Evolutionary conservation across 2,888 invertebrate genomes (phyloP), one percentile per base, ranked within the genome.

Genomic region (Cenopis cana): DNA sequence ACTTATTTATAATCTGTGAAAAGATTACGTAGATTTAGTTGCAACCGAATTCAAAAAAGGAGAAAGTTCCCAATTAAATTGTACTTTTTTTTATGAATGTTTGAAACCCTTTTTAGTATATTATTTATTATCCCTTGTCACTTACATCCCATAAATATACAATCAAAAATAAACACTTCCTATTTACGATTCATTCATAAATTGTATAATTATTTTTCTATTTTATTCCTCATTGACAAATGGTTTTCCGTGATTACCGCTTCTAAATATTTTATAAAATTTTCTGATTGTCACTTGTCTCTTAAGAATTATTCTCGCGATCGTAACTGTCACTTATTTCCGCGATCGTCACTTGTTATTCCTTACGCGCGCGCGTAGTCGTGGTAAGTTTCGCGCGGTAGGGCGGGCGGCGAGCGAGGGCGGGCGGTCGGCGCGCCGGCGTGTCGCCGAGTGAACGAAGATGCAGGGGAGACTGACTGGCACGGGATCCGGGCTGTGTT

Each of bases 381-480:
- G 59, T 11, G 33, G 50, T 20, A 62, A 62, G 18, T 59, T 64
- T 36, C 14, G 29, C 60, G 38, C 29, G 41, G 76, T 60, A 67
- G 77, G 78, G 77, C 69, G 69, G 61, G 68, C 56, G 65, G 69
- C 60, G 68, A 12, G 56, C 56, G 57, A 52, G 75, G 80, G 81
- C 81, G 79, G 78, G 78, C 79, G 76, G 77, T 64, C 69, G 20
- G 73, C 76, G 55, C 78, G 78, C 76, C 79, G 79, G 75, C 79
- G 74, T 71, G 74, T 50, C 68, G 76, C 82, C 78, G 76, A 83
- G 80, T 84, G 81, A 68, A 38, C 57, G 52, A 29, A 61, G 71
- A 24, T 33, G 59, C 14, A n/a, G 41, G 59, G 38, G 12, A 11
- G 46, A 46, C 12, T 46, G 46, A 46, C 12, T 46, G 46, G n/a